Conservation (phyloP, 2,888 invertebrate genomes). For the Steinernema scapterisci region DNA sequence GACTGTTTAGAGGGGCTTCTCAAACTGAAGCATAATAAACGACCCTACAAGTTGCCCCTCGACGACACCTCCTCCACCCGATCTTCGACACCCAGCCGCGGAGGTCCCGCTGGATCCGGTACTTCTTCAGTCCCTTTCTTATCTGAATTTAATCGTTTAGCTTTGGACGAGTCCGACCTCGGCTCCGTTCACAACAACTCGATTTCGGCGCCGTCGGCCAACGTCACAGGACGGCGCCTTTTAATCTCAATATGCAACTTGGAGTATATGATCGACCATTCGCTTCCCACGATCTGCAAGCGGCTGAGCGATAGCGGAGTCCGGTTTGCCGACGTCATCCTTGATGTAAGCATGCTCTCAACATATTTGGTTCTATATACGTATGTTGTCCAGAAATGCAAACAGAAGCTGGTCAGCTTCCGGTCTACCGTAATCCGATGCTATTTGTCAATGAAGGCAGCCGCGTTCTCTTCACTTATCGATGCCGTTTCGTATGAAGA, state of each 20-base stretch:
- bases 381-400: constrained; percentile 50
- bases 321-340: constrained; percentile 60
- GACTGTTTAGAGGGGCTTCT: constrained; percentile 44
- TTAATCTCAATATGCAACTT: constrained; percentile 64
- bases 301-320: constrained; percentile 62
- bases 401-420: constrained; percentile 53
- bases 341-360: constrained; percentile 50
- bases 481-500: constrained; percentile 40
- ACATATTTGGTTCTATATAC: background rate
- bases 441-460: constrained; percentile 58
- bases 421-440: constrained; percentile 51
- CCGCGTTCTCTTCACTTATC: constrained; percentile 51
- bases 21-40: constrained; percentile 37
- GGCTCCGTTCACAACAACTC: background rate
- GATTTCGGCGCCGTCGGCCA: constrained; percentile 24
- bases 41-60: constrained; percentile 1
- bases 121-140: no score
- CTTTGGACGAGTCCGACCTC: constrained; percentile 1
- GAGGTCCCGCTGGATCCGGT: constrained; percentile 7
- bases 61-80: constrained; percentile 24
- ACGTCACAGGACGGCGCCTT: constrained; percentile 58
- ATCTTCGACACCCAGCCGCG: constrained; percentile 20
- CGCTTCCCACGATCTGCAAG: constrained; percentile 55
- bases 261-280: constrained; percentile 61
- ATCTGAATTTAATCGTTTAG: no score